Conservation (phyloP, 2,888 invertebrate genomes). For the Drosophila maculinotata region DNA sequence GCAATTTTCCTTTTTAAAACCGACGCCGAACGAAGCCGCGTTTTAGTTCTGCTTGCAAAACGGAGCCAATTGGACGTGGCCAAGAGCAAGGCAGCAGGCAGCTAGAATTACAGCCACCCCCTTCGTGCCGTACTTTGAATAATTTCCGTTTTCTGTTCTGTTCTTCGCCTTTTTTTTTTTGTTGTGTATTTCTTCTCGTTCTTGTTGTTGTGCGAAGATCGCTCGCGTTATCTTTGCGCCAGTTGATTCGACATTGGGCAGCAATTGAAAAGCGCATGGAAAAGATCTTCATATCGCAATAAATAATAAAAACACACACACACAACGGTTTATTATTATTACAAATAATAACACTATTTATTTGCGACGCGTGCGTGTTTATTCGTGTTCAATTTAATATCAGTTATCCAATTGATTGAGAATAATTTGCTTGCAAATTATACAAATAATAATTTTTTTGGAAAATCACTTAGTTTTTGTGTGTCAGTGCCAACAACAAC, state of each 20-base stretch:
- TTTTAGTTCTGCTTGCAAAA: slow-evolving; percentile 83
- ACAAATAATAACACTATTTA: too few species aligned
- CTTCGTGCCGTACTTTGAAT: slow-evolving; percentile 14
- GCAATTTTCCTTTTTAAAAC: slow-evolving; percentile 71
- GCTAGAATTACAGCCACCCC: slow-evolving; percentile 2
- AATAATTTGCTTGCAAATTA: slow-evolving; percentile 1
- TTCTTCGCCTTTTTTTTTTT: background rate
- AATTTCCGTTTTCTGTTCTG: slow-evolving; percentile 21
- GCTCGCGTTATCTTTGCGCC: slow-evolving; percentile 36
- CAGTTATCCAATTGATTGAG: slow-evolving; percentile 23
- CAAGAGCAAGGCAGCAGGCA: slow-evolving; percentile 22
- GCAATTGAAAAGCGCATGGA: slow-evolving; percentile 19
- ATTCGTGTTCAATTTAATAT: slow-evolving; percentile 31
- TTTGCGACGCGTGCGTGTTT: slow-evolving; percentile 22
- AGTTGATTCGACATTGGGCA: slow-evolving; percentile 15
- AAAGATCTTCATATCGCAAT: slow-evolving; percentile 11
- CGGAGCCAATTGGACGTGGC: slow-evolving; percentile 79
- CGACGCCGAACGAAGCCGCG: slow-evolving; percentile 59
- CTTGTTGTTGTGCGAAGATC: slow-evolving; percentile 5
- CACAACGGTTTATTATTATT: slow-evolving; percentile 10
- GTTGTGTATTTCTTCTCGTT: slow-evolving; percentile 8
- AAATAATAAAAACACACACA: slow-evolving; percentile 5
- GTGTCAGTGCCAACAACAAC: slow-evolving; percentile 37
- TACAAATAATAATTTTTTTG: slow-evolving; percentile 4
- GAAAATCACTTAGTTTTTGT: slow-evolving; percentile 9